These are phyloP conservation scores for Macrotus californicus DNA, from an alignment of 2,113 vertebrate species.

Conservation along the genomic window DNA sequence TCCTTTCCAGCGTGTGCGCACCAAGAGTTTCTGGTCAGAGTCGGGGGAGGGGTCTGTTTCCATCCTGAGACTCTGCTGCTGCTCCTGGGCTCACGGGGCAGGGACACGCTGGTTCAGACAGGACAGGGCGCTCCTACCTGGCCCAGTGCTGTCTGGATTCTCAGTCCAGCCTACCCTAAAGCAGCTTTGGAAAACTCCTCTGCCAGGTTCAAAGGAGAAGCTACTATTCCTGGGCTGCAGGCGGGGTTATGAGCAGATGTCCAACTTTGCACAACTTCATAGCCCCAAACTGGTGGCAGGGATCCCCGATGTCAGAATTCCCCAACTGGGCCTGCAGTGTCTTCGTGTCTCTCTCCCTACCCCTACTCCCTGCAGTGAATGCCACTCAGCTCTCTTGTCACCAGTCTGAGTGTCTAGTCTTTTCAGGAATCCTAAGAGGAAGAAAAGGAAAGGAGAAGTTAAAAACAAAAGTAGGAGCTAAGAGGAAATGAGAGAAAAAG, in stretches of 20 bases:
- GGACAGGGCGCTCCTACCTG: background rate
- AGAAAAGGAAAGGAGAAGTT: no score
- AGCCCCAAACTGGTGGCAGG: background rate
- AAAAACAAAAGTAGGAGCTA: background rate
- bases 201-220: background rate
- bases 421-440: background rate
- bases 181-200: background rate
- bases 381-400: background rate
- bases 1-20: background rate
- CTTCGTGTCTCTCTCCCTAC: rapidly evolving
- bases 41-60: no score
- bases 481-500: background rate
- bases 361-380: no score
- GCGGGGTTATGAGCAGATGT: background rate
- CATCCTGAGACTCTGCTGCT: rapidly evolving
- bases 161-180: background rate
- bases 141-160: background rate
- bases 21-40: background rate
- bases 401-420: background rate
- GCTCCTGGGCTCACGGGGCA: background rate
- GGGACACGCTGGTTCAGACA: background rate
- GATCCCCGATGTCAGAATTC: rapidly evolving
- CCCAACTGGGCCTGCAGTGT: rapidly evolving
- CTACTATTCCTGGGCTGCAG: background rate
- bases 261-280: background rate